Conservation (phyloP, 2,113 vertebrate species). For the Cavia aperea region DNA sequence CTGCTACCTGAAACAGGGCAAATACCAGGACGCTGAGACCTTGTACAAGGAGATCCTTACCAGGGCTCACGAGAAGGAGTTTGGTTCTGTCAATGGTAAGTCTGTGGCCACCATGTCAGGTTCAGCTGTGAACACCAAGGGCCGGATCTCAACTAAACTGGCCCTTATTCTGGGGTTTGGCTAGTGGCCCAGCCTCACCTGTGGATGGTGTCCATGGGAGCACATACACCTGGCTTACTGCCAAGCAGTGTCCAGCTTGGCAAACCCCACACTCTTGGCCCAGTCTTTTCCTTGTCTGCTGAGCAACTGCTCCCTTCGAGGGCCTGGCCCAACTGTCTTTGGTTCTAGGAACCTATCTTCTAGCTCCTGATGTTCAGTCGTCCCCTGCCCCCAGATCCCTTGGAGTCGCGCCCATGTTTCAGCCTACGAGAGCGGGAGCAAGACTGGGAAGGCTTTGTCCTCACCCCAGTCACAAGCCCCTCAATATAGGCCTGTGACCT, state of each 20-base stretch:
- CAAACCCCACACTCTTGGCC: neutral
- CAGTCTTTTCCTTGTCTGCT: neutral
- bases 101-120: fast-evolving
- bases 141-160: neutral
- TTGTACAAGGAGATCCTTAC: slow-evolving; percentile 92
- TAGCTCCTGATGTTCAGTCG: neutral
- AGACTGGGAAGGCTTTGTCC: neutral
- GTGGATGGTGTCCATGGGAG: neutral
- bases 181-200: neutral
- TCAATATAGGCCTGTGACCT: neutral
- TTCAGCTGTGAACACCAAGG: neutral
- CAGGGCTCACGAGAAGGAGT: slow-evolving; percentile 87
- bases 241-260: neutral
- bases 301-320: neutral
- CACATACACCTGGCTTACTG: neutral
- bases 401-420: neutral
- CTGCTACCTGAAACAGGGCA: slow-evolving; percentile 90
- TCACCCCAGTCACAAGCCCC: neutral
- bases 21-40: slow-evolving; percentile 85
- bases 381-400: neutral
- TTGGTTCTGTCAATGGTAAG: slow-evolving; percentile 89
- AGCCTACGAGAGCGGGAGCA: too few relatives aligned
- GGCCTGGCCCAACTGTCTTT: neutral
- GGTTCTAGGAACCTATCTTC: neutral
- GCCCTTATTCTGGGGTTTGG: neutral